A percentile compares a stretch with the other conserved stretches of the same genome.
Evolutionary conservation across 1,140 invertebrate species (phyloP).

Genomic region (Atta cephalotes): DNA sequence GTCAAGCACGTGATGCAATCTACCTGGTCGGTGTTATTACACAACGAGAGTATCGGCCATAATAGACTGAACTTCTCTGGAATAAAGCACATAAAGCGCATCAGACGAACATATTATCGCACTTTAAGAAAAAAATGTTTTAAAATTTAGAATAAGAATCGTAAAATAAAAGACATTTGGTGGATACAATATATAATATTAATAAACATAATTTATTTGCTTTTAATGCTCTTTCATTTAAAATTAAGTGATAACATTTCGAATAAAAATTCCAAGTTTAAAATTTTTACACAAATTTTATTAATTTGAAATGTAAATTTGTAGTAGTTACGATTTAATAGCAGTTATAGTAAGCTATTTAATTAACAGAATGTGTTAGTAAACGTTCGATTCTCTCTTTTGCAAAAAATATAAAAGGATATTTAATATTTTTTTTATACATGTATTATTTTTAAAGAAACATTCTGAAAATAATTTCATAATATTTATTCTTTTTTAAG

Average conservation of each 20-base stretch:
- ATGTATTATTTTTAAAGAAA: neutral
- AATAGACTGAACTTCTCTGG: constrained; percentile 16
- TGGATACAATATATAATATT: too few relatives aligned
- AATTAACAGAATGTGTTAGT: neutral
- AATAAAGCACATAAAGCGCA: neutral
- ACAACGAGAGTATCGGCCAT: constrained; percentile 10
- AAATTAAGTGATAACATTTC: neutral
- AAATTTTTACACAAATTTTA: too few relatives aligned
- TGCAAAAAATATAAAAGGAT: neutral
- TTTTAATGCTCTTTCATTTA: neutral
- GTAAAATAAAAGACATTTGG: neutral
- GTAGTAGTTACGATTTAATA: neutral
- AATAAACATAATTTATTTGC: neutral
- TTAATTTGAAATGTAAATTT: neutral
- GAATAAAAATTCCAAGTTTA: neutral
- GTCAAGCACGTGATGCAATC: constrained; percentile 7
- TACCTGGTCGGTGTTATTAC: constrained; percentile 1
- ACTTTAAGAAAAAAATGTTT: neutral
- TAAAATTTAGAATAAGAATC: neutral
- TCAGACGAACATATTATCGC: neutral
- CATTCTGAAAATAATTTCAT: neutral
- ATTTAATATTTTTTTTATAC: neutral
- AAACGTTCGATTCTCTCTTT: neutral
- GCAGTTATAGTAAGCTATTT: neutral
- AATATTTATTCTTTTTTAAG: neutral